Conservation (phyloP, 2,113 vertebrate genomes). For the Gnathonemus longibarbis region DNA sequence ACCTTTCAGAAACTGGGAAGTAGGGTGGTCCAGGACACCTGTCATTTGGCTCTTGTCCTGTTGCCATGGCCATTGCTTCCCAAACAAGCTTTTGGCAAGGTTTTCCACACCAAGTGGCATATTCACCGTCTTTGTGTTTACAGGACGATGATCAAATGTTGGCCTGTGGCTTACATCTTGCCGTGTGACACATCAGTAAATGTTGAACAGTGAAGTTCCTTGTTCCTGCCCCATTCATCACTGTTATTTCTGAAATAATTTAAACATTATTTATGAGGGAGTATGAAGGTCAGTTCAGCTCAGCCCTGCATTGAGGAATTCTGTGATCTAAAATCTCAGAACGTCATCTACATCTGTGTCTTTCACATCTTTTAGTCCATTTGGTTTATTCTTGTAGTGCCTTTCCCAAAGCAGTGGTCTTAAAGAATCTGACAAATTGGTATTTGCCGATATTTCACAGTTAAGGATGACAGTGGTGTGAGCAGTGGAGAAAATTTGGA, state of each 20-base stretch:
- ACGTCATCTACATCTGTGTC: not conserved
- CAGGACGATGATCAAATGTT: not conserved
- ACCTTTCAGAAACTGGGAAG: not conserved
- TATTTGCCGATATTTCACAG: not conserved
- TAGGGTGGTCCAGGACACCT: not conserved
- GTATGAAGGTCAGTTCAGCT: not conserved
- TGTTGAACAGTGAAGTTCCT: not conserved
- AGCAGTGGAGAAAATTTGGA: not conserved
- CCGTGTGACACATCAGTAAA: not conserved
- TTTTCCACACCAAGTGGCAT: not conserved
- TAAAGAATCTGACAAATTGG: not conserved
- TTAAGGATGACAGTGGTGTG: not conserved
- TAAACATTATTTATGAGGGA: not conserved
- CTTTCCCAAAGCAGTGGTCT: not conserved
- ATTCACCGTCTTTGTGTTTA: not conserved
- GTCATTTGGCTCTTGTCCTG: not conserved
- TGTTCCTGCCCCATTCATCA: not conserved
- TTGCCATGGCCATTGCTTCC: not conserved
- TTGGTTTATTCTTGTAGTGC: not conserved
- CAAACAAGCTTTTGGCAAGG: not conserved
- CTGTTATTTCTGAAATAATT: not conserved
- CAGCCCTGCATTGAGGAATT: not conserved
- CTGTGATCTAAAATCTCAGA: not conserved
- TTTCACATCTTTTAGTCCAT: not conserved
- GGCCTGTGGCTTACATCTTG: not conserved